Percentiles rank a stretch among this genome's conserved stretches.
Conservation (phyloP, 2,797 vertebrate species). For the Poecile montanus region DNA sequence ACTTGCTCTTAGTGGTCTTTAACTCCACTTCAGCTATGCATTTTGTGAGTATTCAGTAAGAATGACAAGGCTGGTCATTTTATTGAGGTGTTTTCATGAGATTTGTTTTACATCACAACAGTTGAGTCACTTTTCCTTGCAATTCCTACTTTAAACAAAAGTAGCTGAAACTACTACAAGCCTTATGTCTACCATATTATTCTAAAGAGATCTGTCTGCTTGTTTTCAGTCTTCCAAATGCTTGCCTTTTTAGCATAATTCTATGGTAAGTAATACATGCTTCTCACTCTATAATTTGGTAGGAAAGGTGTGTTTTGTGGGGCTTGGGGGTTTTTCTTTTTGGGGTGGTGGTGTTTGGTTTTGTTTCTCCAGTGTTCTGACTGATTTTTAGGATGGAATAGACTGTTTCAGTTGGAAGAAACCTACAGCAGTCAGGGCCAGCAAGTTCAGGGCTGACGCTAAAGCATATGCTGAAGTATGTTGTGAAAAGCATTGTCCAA, state of each 20-base stretch:
- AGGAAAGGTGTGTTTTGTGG: neutral
- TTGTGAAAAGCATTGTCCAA: neutral
- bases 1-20: neutral
- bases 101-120: neutral
- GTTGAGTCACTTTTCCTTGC: neutral
- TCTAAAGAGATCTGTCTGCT: neutral
- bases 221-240: neutral
- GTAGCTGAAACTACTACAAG: neutral
- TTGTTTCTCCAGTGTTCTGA: neutral
- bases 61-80: neutral
- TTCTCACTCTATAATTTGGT: neutral
- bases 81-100: neutral
- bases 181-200: neutral
- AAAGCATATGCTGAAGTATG: neutral
- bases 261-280: fast-evolving
- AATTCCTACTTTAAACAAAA: neutral
- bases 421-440: neutral
- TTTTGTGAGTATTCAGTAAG: neutral
- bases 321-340: fast-evolving
- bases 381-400: neutral
- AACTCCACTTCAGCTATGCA: neutral
- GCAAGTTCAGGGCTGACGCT: neutral
- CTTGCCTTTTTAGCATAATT: neutral
- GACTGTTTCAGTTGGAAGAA: neutral
- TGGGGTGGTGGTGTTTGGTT: neutral